These are phyloP conservation scores for Microtus ochrogaster DNA, from an alignment of 2,113 vertebrate genomes.

Conservation along the genomic window DNA sequence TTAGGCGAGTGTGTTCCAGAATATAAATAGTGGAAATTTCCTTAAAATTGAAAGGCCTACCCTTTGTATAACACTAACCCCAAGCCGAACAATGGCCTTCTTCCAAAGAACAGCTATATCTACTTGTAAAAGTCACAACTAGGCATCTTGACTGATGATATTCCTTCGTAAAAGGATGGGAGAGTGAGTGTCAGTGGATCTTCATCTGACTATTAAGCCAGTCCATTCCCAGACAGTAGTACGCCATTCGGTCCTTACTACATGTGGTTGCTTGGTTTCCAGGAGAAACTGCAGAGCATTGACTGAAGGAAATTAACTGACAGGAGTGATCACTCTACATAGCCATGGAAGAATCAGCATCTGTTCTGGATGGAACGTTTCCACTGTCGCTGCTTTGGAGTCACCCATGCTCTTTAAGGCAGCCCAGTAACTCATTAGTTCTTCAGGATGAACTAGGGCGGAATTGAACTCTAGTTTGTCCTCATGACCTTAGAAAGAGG, in stretches of 20 bases:
- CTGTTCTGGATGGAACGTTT: background rate
- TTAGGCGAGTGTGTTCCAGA: background rate
- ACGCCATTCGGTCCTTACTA: background rate
- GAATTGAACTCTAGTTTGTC: background rate
- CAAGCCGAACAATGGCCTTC: background rate
- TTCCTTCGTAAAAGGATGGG: background rate
- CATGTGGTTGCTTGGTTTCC: background rate
- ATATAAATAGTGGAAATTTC: background rate
- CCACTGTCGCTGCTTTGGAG: background rate
- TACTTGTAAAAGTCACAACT: background rate
- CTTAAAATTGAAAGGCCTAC: background rate
- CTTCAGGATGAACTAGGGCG: background rate
- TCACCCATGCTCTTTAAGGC: background rate
- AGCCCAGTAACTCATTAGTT: background rate
- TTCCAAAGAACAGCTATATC: background rate
- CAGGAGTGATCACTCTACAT: no score
- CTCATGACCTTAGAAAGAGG: background rate
- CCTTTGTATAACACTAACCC: background rate
- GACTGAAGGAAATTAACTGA: background rate
- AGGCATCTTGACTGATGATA: background rate
- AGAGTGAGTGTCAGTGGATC: background rate
- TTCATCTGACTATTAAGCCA: background rate
- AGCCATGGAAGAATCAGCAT: background rate
- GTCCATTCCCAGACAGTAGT: background rate
- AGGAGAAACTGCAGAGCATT: background rate